Percentiles rank a stretch among this genome's conserved stretches.
Evolutionary conservation across 2,797 vertebrate genomes (phyloP).

Genomic region (Hypotaenidia philippensis): DNA sequence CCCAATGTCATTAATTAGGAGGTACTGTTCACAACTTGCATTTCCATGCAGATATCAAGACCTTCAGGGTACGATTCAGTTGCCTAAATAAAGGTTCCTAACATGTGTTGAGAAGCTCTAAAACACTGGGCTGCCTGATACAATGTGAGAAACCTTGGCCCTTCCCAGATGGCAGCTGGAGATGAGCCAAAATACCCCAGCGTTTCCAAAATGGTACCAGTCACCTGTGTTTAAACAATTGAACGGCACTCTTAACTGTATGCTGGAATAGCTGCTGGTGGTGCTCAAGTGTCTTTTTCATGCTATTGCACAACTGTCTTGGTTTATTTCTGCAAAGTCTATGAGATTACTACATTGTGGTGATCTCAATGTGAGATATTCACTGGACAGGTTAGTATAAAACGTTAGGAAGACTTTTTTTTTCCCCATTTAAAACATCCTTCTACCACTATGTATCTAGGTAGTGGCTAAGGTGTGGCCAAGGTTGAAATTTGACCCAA

Average conservation of each 20-base stretch:
- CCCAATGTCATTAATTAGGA: not conserved
- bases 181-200: not conserved
- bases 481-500: not conserved
- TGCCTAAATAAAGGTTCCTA: not conserved
- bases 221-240: not conserved
- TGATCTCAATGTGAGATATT: not conserved
- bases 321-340: not conserved
- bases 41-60: not conserved
- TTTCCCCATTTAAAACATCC: not conserved
- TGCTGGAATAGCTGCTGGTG: not conserved
- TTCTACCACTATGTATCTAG: not conserved
- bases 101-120: not conserved
- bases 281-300: not conserved
- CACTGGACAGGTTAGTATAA: not conserved
- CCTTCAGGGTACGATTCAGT: not conserved
- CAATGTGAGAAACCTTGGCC: not conserved
- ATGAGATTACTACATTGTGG: not conserved
- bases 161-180: not conserved
- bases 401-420: not conserved
- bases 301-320: not conserved
- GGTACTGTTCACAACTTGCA: not conserved
- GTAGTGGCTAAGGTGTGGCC: not conserved
- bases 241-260: not conserved
- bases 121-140: not conserved
- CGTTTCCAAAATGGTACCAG: not conserved